A percentile compares a stretch with the other conserved stretches of the same genome.
Conservation (phyloP, 1,140 invertebrate genomes). For the Rhagoletis zephyria region DNA sequence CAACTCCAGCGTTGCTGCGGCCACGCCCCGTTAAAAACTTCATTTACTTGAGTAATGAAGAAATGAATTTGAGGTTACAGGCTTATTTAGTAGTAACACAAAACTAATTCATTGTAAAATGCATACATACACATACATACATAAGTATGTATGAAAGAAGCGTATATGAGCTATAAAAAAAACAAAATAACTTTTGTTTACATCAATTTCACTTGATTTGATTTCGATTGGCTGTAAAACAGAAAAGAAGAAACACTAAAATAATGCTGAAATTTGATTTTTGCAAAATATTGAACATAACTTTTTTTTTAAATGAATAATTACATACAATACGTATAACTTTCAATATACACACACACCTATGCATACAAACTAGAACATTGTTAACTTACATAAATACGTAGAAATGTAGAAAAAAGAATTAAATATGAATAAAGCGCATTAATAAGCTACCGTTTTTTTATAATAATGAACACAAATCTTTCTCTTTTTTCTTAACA, state of each 20-base stretch:
- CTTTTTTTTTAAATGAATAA: too few species aligned
- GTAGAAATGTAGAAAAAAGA: background rate
- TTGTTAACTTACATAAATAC: background rate
- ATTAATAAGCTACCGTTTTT: slow-evolving; percentile 21
- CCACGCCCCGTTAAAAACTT: background rate
- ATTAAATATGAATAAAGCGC: slow-evolving; percentile 43
- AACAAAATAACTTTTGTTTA: background rate
- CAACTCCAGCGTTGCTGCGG: background rate
- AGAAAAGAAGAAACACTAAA: too few species aligned
- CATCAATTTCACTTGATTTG: slow-evolving; percentile 34
- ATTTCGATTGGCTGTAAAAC: background rate
- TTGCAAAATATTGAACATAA: too few species aligned
- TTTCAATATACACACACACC: background rate
- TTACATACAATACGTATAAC: too few species aligned
- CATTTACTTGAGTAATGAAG: background rate
- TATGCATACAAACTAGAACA: background rate
- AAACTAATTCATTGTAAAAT: background rate
- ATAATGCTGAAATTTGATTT: too few species aligned
- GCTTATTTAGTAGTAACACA: background rate
- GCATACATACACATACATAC: background rate
- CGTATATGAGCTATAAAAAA: background rate
- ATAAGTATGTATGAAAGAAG: background rate
- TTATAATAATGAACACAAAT: slow-evolving; percentile 4
- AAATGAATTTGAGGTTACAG: background rate
- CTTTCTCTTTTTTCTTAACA: background rate